phyloP scores from a whole-genome alignment of 2,113 vertebrate species.

The Cololabis saira region DNA sequence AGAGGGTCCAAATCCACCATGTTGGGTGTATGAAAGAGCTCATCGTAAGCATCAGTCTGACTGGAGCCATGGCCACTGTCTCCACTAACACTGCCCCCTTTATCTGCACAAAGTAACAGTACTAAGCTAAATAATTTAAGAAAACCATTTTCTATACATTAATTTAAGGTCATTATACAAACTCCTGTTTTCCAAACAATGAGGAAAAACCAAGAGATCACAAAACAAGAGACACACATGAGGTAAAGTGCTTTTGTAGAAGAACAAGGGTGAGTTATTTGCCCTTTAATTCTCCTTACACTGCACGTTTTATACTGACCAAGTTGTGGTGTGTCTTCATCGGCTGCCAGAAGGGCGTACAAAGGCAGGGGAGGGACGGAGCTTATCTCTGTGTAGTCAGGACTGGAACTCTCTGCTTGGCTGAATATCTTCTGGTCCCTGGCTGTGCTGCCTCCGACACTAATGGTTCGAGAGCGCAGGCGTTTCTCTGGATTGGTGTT shows the following conservation, averaged over 20 bases:
- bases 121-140: too few species aligned
- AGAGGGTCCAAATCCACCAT: slow-evolving; percentile 81
- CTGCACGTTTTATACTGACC: slow-evolving; percentile 38
- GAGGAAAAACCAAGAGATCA: too few species aligned
- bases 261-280: not conserved
- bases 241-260: not conserved
- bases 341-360: slow-evolving; percentile 92
- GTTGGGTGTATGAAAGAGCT: slow-evolving; percentile 87
- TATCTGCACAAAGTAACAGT: slow-evolving; percentile 68
- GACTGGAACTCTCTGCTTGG: slow-evolving; percentile 82
- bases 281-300: not conserved
- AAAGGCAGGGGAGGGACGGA: slow-evolving; percentile 95
- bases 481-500: slow-evolving; percentile 85
- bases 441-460: slow-evolving; percentile 92
- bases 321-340: slow-evolving; percentile 85
- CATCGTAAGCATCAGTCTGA: slow-evolving; percentile 87
- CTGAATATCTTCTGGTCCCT: slow-evolving; percentile 90
- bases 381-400: slow-evolving; percentile 95
- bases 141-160: too few species aligned
- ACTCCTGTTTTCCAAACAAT: too few species aligned
- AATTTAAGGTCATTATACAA: too few species aligned
- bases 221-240: not conserved
- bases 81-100: slow-evolving; percentile 78
- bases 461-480: slow-evolving; percentile 91
- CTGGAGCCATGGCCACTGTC: slow-evolving; percentile 82